Evolutionary conservation across 1,140 invertebrate genomes (phyloP).

Genomic region (Pseudomyrmex cubaensis): DNA sequence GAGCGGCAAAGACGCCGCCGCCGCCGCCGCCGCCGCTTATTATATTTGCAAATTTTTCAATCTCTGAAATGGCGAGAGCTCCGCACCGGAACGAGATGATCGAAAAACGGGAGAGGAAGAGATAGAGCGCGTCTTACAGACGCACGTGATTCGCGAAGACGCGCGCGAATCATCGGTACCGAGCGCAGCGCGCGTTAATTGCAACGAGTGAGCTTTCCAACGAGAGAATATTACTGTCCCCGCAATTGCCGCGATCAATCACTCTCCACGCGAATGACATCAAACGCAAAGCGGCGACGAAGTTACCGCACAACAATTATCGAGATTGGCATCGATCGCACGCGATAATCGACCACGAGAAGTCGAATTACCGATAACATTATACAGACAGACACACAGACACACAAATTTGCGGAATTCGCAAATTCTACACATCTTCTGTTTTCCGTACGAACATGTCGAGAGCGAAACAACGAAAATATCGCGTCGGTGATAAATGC

Average conservation of each 20-base stretch:
- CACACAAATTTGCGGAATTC: too few relatives aligned
- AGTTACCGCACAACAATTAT: constrained; percentile 56
- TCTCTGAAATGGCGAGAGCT: constrained; percentile 28
- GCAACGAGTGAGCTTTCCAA: constrained; percentile 16
- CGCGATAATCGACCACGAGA: constrained; percentile 33
- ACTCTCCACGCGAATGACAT: constrained; percentile 32
- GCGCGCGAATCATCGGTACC: constrained; percentile 15
- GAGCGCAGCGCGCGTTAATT: constrained; percentile 43
- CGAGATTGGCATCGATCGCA: constrained; percentile 46
- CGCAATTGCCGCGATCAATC: constrained; percentile 48
- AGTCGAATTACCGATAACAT: constrained; percentile 3
- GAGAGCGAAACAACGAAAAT: too few relatives aligned
- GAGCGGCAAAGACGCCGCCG: too few relatives aligned
- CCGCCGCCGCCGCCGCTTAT: background rate
- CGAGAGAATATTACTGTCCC: constrained; percentile 41
- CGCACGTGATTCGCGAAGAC: background rate
- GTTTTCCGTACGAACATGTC: too few relatives aligned
- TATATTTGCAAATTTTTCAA: constrained; percentile 56
- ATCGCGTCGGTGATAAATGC: too few relatives aligned
- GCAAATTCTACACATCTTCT: too few relatives aligned
- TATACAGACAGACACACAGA: background rate
- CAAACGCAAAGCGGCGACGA: constrained; percentile 30
- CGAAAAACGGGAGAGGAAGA: constrained; percentile 18
- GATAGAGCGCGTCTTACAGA: background rate
- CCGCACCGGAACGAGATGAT: background rate